Conservation (phyloP, 1,140 invertebrate genomes). For the Pogonomyrmex barbatus region DNA sequence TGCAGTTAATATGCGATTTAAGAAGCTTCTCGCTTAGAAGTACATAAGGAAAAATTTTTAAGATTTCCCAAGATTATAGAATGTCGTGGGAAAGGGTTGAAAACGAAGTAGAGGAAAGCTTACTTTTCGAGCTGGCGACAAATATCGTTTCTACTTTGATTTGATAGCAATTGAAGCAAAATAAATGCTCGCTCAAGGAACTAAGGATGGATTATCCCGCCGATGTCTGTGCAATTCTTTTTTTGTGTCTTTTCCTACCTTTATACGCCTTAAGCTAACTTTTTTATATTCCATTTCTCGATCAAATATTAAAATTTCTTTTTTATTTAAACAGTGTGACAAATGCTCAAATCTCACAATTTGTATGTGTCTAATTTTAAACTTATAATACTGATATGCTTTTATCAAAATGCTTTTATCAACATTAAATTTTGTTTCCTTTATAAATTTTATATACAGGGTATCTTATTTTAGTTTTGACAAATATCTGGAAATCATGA, state of each 20-base stretch:
- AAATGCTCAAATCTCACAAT: neutral
- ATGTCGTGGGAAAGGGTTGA: neutral
- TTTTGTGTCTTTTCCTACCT: slow-evolving; percentile 13
- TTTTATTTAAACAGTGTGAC: neutral
- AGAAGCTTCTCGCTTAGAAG: neutral
- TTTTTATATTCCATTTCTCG: neutral
- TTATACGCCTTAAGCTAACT: slow-evolving; percentile 4
- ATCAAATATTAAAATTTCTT: slow-evolving; percentile 22
- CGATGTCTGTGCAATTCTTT: slow-evolving; percentile 8
- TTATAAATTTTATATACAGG: neutral
- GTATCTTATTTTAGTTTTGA: neutral
- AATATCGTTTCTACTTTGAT: slow-evolving; percentile 75
- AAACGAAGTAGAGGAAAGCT: slow-evolving; percentile 52
- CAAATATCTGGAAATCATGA: no score
- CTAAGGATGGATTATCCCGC: slow-evolving; percentile 62
- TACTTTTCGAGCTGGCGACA: slow-evolving; percentile 63
- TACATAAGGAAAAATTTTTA: slow-evolving; percentile 23
- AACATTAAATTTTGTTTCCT: neutral
- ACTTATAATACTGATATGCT: neutral
- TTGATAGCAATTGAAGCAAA: slow-evolving; percentile 75
- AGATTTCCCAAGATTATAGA: neutral
- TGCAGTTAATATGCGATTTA: slow-evolving; percentile 31
- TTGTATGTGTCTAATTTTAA: neutral
- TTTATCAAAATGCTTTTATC: neutral
- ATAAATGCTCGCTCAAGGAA: slow-evolving; percentile 66